phyloP scores from a whole-genome alignment of 2,113 vertebrate genomes.

The Chrysochloris asiatica region DNA sequence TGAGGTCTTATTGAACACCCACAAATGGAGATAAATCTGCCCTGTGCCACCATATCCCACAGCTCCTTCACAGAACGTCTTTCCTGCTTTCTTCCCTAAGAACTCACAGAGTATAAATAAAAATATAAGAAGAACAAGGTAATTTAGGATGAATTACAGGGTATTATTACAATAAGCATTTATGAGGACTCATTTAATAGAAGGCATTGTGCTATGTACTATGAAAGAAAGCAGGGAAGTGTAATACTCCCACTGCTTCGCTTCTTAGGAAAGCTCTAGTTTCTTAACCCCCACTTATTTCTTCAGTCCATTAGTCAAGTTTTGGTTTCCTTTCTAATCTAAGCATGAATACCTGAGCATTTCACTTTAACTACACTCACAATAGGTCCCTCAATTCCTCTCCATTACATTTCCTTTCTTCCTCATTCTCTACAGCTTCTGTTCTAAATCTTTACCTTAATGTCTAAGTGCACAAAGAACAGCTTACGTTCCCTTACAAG shows the following conservation, averaged over 20 bases:
- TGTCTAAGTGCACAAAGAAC: neutral
- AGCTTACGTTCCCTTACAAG: neutral
- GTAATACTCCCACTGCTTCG: neutral
- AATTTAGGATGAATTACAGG: neutral
- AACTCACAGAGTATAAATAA: constrained; percentile 12
- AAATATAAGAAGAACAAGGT: neutral
- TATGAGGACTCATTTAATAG: neutral
- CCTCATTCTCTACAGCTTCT: neutral
- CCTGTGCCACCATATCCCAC: neutral
- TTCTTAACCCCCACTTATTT: neutral
- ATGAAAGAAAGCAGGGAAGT: neutral
- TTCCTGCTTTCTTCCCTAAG: neutral
- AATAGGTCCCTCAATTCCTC: neutral
- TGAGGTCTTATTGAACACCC: constrained; percentile 4
- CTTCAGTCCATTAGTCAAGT: neutral
- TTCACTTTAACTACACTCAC: neutral
- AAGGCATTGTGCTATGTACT: neutral
- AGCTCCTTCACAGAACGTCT: neutral
- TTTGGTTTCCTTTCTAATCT: neutral
- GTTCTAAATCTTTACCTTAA: neutral
- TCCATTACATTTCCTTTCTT: neutral
- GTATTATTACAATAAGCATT: neutral
- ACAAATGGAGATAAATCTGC: constrained; percentile 50
- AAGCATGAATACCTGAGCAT: neutral
- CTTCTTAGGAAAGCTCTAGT: neutral